Evolutionary conservation across 2,888 invertebrate genomes (phyloP), one percentile per base, ranked within the genome.

Genomic region (Petrophora chlorosata): DNA sequence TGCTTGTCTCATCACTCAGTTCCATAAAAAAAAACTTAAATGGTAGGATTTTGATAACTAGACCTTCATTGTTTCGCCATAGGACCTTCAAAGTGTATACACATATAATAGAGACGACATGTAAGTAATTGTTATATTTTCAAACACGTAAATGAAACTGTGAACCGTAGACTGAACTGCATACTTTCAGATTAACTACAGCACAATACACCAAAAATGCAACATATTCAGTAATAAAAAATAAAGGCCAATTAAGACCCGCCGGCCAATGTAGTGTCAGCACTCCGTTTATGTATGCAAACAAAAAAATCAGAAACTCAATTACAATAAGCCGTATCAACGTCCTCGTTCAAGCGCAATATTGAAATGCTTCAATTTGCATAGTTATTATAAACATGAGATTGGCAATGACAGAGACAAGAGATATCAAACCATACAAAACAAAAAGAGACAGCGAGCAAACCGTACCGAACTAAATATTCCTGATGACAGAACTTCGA

Each of bases 361-460:
- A 84, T 84, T 83, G 77, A 79, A 85, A 82, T 79, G 73, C 73
- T 75, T 73, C 73, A 79, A 84, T 85, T 85, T 84, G 82, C 84
- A 85, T 85, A 84, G 81, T 82, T 83, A 83, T 82, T 83, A 83
- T 81, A 79, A 78, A 80, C 75, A 82, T 76, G 80, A 79, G 72
- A 70, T 72, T 75, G 75, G 65, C 68, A 59, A 62, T 32, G 70
- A 74, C 53, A 64, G 64, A 63, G 73, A 76, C 35, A 56, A 61
- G 59, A 61, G 48, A 59, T 61, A 49, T 51, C 38, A 44, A 58
- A 61, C 53, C 32, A 50, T 30, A 47, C 48, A 40, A 47, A 56
- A 59, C 40, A 58, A 63, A 68, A 63, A 59, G 58, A 56, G 65
- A 65, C 35, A 50, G 46, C 51, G 12, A 15, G n/a, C 10, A 7